A percentile compares a stretch with the other conserved stretches of the same genome.
phyloP scores from a whole-genome alignment of 92 coral and sea anemone species.

The Galaxea fascicularis region DNA sequence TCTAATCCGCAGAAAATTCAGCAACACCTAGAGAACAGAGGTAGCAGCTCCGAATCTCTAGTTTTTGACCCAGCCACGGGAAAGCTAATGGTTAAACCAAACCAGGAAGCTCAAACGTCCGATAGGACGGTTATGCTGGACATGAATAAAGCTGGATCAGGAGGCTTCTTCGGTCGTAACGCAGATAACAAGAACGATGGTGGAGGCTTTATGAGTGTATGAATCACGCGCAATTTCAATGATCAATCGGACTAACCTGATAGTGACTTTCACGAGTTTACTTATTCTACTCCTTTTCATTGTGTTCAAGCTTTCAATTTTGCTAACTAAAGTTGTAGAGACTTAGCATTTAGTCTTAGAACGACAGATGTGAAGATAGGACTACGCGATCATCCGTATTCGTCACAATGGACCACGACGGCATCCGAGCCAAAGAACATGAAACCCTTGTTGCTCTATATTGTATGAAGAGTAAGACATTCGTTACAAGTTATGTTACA shows the following conservation, averaged over 20 bases:
- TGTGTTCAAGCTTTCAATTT: no score
- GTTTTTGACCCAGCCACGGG: conserved; percentile 88
- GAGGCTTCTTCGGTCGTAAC: conserved; percentile 63
- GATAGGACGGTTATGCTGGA: conserved; percentile 72
- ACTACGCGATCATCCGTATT: no score
- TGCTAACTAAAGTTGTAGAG: no score
- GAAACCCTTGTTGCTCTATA: no score
- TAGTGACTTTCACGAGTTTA: no score
- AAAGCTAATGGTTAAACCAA: conserved; percentile 67
- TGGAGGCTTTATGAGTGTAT: background rate
- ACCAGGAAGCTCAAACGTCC: conserved; percentile 29
- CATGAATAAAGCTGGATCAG: conserved; percentile 80
- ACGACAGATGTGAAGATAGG: no score
- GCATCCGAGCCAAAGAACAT: no score
- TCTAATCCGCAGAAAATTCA: conserved; percentile 45
- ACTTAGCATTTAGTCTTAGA: no score
- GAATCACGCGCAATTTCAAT: background rate
- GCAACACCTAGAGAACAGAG: conserved; percentile 44
- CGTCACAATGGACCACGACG: no score
- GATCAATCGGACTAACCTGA: background rate
- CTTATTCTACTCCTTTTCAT: no score
- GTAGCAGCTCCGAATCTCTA: conserved; percentile 51
- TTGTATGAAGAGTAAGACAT: no score
- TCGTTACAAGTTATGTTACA: no score
- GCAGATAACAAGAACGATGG: background rate